phyloP scores from a whole-genome alignment of 2,888 invertebrate genomes.

The Monopis laevigella region DNA sequence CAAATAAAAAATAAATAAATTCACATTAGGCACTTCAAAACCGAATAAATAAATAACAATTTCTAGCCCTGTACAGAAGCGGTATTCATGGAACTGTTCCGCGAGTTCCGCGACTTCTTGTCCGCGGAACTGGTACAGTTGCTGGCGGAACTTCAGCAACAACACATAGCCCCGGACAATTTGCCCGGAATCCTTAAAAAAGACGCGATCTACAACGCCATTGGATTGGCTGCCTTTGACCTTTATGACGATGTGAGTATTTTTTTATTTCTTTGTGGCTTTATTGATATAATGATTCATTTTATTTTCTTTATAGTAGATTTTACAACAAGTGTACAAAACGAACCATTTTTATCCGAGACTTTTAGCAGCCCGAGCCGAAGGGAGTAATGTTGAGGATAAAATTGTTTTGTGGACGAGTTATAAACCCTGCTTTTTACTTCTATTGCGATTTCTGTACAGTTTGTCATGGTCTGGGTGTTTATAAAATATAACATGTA shows the following conservation, averaged over 20 bases:
- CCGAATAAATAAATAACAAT: neutral
- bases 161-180: constrained; percentile 76
- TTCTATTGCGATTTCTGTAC: too few species aligned
- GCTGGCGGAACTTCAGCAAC: constrained; percentile 74
- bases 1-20: too few species aligned
- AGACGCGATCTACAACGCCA: constrained; percentile 94
- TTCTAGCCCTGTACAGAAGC: constrained; percentile 87
- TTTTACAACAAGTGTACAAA: too few species aligned
- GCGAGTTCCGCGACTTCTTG: constrained; percentile 77
- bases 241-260: constrained; percentile 83
- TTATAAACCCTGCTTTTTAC: too few species aligned
- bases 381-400: too few species aligned
- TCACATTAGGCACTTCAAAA: neutral
- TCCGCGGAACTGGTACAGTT: constrained; percentile 79
- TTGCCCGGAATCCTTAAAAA: constrained; percentile 83
- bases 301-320: too few species aligned
- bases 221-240: constrained; percentile 88
- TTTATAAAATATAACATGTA: too few species aligned
- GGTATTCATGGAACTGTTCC: constrained; percentile 84
- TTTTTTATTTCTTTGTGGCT: neutral
- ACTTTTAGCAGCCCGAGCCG: too few species aligned
- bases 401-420: too few species aligned
- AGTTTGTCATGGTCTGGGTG: too few species aligned
- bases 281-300: too few species aligned
- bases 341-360: too few species aligned